Conservation (phyloP, 2,113 vertebrate genomes). For the Otocyon megalotis region DNA sequence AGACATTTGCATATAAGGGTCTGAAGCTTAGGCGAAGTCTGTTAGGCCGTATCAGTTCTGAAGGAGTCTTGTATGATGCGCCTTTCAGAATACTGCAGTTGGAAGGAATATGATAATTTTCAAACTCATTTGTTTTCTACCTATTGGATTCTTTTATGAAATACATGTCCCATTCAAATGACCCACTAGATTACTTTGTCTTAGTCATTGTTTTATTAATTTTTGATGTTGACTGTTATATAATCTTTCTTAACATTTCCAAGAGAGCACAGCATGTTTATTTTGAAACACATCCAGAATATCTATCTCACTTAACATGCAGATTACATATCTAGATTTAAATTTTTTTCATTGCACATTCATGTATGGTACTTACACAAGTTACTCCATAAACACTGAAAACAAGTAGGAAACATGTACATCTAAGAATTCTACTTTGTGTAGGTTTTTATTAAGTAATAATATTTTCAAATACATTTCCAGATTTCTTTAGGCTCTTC, state of each 20-base stretch:
- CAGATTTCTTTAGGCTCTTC: background rate
- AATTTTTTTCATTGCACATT: background rate
- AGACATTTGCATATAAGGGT: background rate
- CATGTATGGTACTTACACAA: background rate
- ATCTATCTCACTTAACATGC: constrained; percentile 32
- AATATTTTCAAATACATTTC: constrained; percentile 45
- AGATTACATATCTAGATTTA: background rate
- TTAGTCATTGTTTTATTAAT: constrained; percentile 71
- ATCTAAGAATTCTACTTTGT: constrained; percentile 42
- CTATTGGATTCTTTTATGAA: constrained; percentile 26
- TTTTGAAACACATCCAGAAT: constrained; percentile 52
- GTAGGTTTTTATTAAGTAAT: constrained; percentile 60
- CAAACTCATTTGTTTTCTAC: background rate
- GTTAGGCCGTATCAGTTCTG: background rate
- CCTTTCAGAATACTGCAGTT: background rate
- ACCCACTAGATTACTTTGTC: constrained; percentile 23
- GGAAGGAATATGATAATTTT: background rate
- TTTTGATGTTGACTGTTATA: background rate
- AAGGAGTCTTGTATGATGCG: background rate
- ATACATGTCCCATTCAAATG: constrained; percentile 31
- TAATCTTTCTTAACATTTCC: background rate
- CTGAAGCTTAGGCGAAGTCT: background rate
- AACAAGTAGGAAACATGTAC: constrained; percentile 33
- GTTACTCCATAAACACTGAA: constrained; percentile 39
- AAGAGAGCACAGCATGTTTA: constrained; percentile 35